Conservation (phyloP, 2,888 invertebrate genomes). For the Dexiosoma caninum region DNA sequence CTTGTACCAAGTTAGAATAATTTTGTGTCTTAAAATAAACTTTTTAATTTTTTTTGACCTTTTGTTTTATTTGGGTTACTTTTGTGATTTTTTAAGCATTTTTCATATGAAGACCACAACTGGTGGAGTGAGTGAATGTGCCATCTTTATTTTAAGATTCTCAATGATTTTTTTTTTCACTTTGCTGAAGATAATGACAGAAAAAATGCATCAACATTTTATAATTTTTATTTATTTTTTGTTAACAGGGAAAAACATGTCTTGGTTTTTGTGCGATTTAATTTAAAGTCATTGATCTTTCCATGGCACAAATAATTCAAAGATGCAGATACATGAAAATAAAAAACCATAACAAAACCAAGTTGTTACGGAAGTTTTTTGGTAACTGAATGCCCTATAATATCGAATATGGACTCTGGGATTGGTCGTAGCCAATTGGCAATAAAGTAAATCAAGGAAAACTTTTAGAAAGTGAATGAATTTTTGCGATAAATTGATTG, state of each 20-base stretch:
- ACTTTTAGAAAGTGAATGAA: no score
- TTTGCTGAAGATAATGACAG: not conserved
- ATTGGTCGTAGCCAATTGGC: not conserved
- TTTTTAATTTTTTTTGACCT: constrained; percentile 3
- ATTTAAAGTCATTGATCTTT: constrained; percentile 62
- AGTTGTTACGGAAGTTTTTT: not conserved
- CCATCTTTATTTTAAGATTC: constrained; percentile 47
- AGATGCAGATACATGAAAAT: constrained; percentile 21
- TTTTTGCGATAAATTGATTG: no score
- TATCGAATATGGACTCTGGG: not conserved
- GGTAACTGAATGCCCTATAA: constrained; percentile 1
- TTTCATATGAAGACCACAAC: constrained; percentile 8
- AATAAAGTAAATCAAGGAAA: no score
- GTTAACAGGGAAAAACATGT: not conserved
- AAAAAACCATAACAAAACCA: constrained; percentile 11
- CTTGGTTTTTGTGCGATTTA: constrained; percentile 33
- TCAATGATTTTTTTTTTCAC: not conserved
- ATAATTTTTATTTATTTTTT: constrained; percentile 12
- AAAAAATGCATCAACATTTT: constrained; percentile 17
- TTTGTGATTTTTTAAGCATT: constrained; percentile 15
- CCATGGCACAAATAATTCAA: constrained; percentile 54
- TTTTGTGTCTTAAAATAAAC: not conserved
- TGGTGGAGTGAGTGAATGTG: not conserved
- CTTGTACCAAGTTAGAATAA: not conserved
- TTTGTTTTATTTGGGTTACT: constrained; percentile 12